phyloP scores from a whole-genome alignment of 2,888 invertebrate species.

The Torymus aiolomorphi region DNA sequence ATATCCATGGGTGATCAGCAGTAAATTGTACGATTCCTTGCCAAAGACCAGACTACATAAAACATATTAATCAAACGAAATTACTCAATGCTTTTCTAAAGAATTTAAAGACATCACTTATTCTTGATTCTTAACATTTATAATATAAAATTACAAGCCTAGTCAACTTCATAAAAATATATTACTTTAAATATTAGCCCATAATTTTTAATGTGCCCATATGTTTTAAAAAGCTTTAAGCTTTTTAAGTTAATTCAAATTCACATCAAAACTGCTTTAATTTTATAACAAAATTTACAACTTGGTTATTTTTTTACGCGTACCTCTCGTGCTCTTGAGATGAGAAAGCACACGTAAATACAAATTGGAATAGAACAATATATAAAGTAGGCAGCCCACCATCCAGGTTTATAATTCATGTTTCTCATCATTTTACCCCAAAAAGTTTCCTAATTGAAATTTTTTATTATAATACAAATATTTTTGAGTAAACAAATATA shows the following conservation, averaged over 20 bases:
- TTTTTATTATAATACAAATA: slow-evolving; percentile 1
- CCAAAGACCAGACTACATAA: slow-evolving; percentile 86
- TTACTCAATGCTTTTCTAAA: slow-evolving; percentile 39
- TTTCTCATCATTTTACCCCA: slow-evolving; percentile 86
- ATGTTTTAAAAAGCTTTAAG: slow-evolving; percentile 9
- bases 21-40: slow-evolving; percentile 86
- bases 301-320: too few species aligned
- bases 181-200: too few species aligned
- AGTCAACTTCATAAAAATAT: too few species aligned
- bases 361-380: slow-evolving; percentile 86
- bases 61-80: slow-evolving; percentile 57
- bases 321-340: slow-evolving; percentile 84
- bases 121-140: too few species aligned
- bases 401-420: slow-evolving; percentile 87
- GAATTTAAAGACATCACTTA: background rate
- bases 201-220: too few species aligned
- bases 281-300: too few species aligned
- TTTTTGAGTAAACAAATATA: too few species aligned
- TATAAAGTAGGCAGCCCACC: slow-evolving; percentile 87
- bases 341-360: slow-evolving; percentile 83
- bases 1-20: slow-evolving; percentile 92
- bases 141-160: too few species aligned
- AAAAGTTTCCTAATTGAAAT: slow-evolving; percentile 77
- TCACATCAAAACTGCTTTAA: too few species aligned
- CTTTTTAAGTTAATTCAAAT: background rate